phyloP scores from a whole-genome alignment of 2,113 vertebrate species.

The Acanthisitta chloris region DNA sequence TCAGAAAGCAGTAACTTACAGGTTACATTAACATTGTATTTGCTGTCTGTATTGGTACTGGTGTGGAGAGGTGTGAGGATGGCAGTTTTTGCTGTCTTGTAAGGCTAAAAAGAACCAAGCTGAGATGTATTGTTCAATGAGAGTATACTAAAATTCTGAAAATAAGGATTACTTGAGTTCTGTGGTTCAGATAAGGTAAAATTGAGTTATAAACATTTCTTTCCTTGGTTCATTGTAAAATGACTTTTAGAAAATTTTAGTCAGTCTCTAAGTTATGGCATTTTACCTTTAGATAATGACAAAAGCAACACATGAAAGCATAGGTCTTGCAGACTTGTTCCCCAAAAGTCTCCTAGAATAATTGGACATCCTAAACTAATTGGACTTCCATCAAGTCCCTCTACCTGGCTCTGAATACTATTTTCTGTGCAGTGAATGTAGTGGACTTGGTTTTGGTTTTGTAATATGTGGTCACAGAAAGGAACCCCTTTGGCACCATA shows the following conservation, averaged over 20 bases:
- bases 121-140: background rate
- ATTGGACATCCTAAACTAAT: background rate
- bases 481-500: background rate
- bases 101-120: background rate
- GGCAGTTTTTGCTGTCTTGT: background rate
- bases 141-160: background rate
- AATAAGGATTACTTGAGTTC: background rate
- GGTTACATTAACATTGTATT: background rate
- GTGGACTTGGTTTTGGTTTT: background rate
- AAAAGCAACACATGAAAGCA: background rate
- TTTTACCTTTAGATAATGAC: background rate
- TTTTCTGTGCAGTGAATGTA: background rate
- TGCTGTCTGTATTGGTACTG: background rate
- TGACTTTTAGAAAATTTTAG: background rate
- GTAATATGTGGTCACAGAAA: background rate
- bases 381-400: background rate
- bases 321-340: background rate
- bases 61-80: background rate
- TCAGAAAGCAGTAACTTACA: background rate
- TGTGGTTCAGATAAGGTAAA: background rate
- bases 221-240: background rate
- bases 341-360: background rate
- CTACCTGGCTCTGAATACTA: background rate
- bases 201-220: background rate
- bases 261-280: background rate